These are phyloP conservation scores for Catajapyx aquilonaris DNA, from an alignment of 1,140 invertebrate genomes.

Conservation along the genomic window DNA sequence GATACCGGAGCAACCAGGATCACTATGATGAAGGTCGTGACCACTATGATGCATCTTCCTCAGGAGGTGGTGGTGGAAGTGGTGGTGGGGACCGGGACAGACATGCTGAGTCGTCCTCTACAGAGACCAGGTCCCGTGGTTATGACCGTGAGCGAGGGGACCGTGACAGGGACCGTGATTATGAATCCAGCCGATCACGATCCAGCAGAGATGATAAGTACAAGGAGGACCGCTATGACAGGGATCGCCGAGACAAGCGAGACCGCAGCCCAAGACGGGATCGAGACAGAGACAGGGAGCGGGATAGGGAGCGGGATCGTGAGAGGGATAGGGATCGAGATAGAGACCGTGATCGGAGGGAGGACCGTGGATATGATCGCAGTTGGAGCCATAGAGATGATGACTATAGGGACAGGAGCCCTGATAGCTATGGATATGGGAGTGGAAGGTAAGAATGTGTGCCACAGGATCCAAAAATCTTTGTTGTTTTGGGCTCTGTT, in stretches of 20 bases:
- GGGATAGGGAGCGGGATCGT: constrained; percentile 9
- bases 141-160: constrained; percentile 5
- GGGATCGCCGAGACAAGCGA: constrained; percentile 14
- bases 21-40: no score
- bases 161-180: constrained; percentile 11
- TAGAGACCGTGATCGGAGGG: constrained; percentile 5
- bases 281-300: constrained; percentile 12
- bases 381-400: constrained; percentile 6
- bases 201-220: constrained; percentile 10
- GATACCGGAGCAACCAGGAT: no score
- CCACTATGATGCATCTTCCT: no score
- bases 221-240: constrained; percentile 12
- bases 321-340: constrained; percentile 10
- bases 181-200: constrained; percentile 12
- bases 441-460: neutral
- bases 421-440: constrained; percentile 5
- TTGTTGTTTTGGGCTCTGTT: neutral
- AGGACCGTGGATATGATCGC: constrained; percentile 6
- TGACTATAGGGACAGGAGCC: constrained; percentile 5
- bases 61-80: no score
- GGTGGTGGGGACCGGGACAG: no score
- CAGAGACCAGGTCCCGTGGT: neutral
- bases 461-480: neutral
- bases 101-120: constrained; percentile 1
- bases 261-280: constrained; percentile 10